Evolutionary conservation across 1,140 invertebrate species (phyloP).

Genomic region (Gryllus bimaculatus): DNA sequence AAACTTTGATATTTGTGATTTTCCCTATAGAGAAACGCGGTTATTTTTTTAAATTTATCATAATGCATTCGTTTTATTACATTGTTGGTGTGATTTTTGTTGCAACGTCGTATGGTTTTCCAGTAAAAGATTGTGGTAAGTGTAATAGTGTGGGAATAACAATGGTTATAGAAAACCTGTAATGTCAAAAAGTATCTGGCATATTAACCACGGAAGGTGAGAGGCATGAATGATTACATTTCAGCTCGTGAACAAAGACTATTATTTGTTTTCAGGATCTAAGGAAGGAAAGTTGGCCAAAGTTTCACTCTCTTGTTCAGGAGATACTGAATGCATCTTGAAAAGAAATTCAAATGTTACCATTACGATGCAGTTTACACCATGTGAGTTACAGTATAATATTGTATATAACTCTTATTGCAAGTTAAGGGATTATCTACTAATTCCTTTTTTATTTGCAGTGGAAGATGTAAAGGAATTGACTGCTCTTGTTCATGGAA

Average conservation of each 20-base stretch:
- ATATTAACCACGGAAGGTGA: no score
- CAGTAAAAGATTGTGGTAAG: background rate
- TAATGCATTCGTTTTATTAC: no score
- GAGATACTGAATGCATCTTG: slow-evolving; percentile 44
- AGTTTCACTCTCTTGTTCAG: slow-evolving; percentile 46
- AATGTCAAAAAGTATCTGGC: background rate
- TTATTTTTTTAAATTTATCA: no score
- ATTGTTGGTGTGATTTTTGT: no score
- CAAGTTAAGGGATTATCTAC: background rate
- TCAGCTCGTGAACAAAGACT: no score
- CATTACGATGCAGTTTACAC: slow-evolving; percentile 47
- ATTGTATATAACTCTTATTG: background rate
- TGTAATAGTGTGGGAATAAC: background rate
- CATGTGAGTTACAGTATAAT: slow-evolving; percentile 36
- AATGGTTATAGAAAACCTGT: background rate
- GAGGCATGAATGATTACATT: no score
- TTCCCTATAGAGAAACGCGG: no score
- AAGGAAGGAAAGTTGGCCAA: slow-evolving; percentile 42
- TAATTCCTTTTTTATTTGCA: slow-evolving; percentile 30
- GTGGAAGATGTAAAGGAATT: slow-evolving; percentile 37
- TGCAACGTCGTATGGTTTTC: background rate
- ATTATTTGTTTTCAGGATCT: slow-evolving; percentile 39
- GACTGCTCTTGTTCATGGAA: slow-evolving; percentile 54
- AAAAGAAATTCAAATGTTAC: slow-evolving; percentile 48
- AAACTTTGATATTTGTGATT: no score